Evolutionary conservation across 2,888 invertebrate genomes (phyloP).

Genomic region (Campoletis raptor): DNA sequence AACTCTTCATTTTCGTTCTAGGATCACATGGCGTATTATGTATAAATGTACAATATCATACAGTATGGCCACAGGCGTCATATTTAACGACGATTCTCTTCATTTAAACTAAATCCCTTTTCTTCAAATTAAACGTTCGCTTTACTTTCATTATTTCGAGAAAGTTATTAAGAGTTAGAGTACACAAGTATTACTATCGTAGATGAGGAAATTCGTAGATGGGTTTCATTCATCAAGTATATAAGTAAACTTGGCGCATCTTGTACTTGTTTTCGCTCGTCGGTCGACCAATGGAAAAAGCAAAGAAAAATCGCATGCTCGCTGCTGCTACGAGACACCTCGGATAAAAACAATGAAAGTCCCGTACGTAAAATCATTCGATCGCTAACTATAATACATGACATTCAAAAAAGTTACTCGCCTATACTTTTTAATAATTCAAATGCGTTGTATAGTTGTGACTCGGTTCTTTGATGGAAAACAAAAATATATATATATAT

Average conservation of each 20-base stretch:
- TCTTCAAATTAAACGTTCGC: conserved; percentile 5
- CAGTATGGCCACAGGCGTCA: conserved; percentile 73
- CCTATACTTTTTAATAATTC: conserved; percentile 27
- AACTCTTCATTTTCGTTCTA: conserved; percentile 70
- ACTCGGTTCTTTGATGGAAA: conserved; percentile 30
- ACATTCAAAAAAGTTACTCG: conserved; percentile 31
- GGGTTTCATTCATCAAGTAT: not conserved
- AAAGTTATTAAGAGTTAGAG: conserved; percentile 24
- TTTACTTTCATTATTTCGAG: conserved; percentile 43
- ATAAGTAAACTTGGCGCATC: conserved; percentile 2
- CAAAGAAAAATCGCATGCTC: conserved; percentile 20
- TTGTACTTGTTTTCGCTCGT: not conserved
- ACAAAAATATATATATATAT: conserved; percentile 11
- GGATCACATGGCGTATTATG: conserved; percentile 72
- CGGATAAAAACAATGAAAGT: conserved; percentile 50
- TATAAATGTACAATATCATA: conserved; percentile 75
- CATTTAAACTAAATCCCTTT: conserved; percentile 43
- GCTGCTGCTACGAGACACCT: not conserved
- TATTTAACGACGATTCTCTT: conserved; percentile 48
- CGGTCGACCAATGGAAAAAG: not conserved
- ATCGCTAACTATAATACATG: conserved; percentile 45
- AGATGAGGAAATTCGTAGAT: conserved; percentile 47
- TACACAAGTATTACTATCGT: conserved; percentile 29
- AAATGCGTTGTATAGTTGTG: conserved; percentile 26
- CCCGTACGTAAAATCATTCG: conserved; percentile 56